Conservation (phyloP, 2,113 vertebrate species). For the Chroicocephalus ridibundus region DNA sequence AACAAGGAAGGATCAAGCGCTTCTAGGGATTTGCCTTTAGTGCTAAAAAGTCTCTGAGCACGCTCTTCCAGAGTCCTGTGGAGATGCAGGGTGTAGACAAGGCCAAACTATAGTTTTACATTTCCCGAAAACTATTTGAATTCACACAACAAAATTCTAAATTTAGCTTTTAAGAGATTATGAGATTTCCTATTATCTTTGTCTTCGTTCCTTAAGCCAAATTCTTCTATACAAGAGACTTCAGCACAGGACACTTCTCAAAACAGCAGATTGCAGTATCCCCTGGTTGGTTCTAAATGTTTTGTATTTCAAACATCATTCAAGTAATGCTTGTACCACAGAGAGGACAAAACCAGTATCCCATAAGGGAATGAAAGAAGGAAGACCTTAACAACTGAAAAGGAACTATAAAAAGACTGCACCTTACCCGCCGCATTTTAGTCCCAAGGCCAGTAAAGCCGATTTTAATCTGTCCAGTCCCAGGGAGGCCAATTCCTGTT, state of each 20-base stretch:
- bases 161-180: not conserved
- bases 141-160: not conserved
- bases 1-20: slow-evolving; percentile 92
- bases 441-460: slow-evolving; percentile 92
- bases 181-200: not conserved
- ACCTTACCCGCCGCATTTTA: slow-evolving; percentile 97
- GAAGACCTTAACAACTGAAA: not conserved
- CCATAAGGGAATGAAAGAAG: not conserved
- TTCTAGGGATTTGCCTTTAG: slow-evolving; percentile 95
- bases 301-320: not conserved
- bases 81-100: not conserved
- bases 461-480: slow-evolving; percentile 98
- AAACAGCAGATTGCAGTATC: not conserved
- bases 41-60: slow-evolving; percentile 95
- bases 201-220: not conserved
- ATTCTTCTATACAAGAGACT: not conserved
- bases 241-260: not conserved
- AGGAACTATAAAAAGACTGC: not conserved
- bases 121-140: not conserved
- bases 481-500: slow-evolving; percentile 93
- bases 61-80: slow-evolving; percentile 93
- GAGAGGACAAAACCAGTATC: not conserved
- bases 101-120: not conserved
- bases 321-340: not conserved
- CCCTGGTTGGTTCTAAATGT: not conserved